Percentiles rank a stretch among this genome's conserved stretches.
Evolutionary conservation across 1,140 invertebrate genomes (phyloP).

Genomic region (Drosophila tsacasi): DNA sequence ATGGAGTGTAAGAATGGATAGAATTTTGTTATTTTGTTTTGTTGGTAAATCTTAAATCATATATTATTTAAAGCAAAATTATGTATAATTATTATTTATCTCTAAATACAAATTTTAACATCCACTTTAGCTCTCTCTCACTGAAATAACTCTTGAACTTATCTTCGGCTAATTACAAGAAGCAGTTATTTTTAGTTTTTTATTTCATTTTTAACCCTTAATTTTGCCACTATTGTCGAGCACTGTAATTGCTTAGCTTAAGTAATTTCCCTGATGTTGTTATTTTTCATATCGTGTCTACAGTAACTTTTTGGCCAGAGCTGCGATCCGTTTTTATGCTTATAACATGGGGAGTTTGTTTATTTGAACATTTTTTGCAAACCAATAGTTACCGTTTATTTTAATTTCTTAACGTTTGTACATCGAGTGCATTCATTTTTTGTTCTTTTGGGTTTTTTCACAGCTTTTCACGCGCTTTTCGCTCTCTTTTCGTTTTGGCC

Average conservation of each 20-base stretch:
- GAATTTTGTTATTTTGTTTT: no score
- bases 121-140: no score
- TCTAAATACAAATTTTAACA: no score
- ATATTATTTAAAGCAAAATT: no score
- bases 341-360: conserved; percentile 5
- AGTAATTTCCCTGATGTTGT: not conserved
- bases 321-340: not conserved
- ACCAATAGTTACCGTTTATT: conserved; percentile 15
- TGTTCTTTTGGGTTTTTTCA: conserved; percentile 19
- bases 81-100: no score
- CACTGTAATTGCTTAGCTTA: not conserved
- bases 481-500: conserved; percentile 47
- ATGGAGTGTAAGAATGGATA: conserved; percentile 9
- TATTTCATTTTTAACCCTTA: no score
- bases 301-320: not conserved
- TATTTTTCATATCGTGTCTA: not conserved
- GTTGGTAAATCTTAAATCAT: no score
- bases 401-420: conserved; percentile 18
- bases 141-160: not conserved
- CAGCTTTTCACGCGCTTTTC: conserved; percentile 65
- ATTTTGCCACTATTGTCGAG: not conserved
- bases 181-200: not conserved
- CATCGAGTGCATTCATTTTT: conserved; percentile 16
- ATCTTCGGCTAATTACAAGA: not conserved
- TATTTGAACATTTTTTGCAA: not conserved